A percentile compares a stretch with the other conserved stretches of the same genome.
phyloP scores from a whole-genome alignment of 2,113 vertebrate species.

The Notarius quadriscutis region DNA sequence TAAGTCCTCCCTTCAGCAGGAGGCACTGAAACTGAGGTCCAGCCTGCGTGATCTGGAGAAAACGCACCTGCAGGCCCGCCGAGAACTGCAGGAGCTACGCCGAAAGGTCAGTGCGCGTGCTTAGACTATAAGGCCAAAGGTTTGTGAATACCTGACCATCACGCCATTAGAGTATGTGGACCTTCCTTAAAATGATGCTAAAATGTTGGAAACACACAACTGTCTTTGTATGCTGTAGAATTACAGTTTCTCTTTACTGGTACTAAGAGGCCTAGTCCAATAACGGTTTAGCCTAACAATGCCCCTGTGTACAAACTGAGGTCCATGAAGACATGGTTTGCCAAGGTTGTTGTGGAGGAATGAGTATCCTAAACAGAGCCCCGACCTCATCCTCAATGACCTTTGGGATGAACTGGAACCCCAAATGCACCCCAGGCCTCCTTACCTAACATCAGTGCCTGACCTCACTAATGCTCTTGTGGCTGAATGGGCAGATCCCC shows the following conservation, averaged over 20 bases:
- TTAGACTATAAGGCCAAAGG: neutral
- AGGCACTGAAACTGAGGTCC: slow-evolving; percentile 66
- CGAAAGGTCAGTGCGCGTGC: slow-evolving; percentile 71
- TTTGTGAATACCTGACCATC: neutral
- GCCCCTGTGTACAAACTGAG: neutral
- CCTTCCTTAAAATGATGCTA: neutral
- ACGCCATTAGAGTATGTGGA: neutral
- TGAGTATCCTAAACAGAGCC: neutral
- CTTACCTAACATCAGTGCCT: neutral
- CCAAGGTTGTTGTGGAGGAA: neutral
- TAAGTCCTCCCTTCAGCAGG: slow-evolving; percentile 63
- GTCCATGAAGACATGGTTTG: neutral
- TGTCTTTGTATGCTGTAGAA: neutral
- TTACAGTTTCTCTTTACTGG: neutral
- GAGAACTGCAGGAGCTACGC: slow-evolving; percentile 75
- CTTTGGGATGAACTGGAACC: neutral
- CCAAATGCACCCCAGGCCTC: neutral
- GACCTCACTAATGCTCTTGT: neutral
- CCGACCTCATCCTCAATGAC: neutral
- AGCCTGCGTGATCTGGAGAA: slow-evolving; percentile 72
- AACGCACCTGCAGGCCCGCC: slow-evolving; percentile 61
- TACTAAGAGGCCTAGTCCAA: neutral
- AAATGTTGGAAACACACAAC: neutral
- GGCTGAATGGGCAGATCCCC: neutral
- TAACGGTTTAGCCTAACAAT: neutral